Evolutionary conservation across 2,888 invertebrate genomes (phyloP).

Genomic region (Gastrophysa polygoni): DNA sequence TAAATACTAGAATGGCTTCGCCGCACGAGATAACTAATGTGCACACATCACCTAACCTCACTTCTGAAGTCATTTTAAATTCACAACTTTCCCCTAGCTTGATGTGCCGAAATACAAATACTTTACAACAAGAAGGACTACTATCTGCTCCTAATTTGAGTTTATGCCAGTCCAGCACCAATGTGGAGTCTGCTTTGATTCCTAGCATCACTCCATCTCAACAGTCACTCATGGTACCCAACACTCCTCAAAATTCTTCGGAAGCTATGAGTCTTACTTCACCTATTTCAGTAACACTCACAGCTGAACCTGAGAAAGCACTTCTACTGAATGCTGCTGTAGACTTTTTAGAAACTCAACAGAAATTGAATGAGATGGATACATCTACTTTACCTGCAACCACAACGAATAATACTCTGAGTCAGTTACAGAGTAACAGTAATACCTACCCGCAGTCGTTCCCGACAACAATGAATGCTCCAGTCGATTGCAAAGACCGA

Average conservation of each 20-base stretch:
- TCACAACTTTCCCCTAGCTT: conserved; percentile 67
- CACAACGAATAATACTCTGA: conserved; percentile 24
- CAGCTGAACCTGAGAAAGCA: conserved; percentile 72
- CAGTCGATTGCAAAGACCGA: conserved; percentile 31
- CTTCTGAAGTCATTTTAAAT: conserved; percentile 67
- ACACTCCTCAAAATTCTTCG: conserved; percentile 5
- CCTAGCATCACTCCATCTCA: conserved; percentile 29
- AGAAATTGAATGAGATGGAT: conserved; percentile 61
- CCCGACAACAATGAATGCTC: conserved; percentile 18
- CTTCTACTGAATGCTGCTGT: conserved; percentile 77
- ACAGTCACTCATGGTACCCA: conserved; percentile 21
- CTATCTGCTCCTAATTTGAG: conserved; percentile 36
- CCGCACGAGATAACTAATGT: conserved; percentile 52
- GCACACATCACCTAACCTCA: conserved; percentile 56
- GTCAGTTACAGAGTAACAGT: conserved; percentile 38
- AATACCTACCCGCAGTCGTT: conserved; percentile 39
- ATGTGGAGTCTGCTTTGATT: conserved; percentile 39
- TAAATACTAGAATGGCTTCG: conserved; percentile 46
- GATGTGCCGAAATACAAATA: conserved; percentile 57
- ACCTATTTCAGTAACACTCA: conserved; percentile 48
- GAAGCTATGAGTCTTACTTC: conserved; percentile 28
- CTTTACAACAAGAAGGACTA: conserved; percentile 44
- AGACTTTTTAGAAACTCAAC: conserved; percentile 71
- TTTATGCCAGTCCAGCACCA: conserved; percentile 47
- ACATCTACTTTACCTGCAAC: conserved; percentile 27